Conservation (phyloP, 2,113 vertebrate genomes). For the Poecilia latipinna region DNA sequence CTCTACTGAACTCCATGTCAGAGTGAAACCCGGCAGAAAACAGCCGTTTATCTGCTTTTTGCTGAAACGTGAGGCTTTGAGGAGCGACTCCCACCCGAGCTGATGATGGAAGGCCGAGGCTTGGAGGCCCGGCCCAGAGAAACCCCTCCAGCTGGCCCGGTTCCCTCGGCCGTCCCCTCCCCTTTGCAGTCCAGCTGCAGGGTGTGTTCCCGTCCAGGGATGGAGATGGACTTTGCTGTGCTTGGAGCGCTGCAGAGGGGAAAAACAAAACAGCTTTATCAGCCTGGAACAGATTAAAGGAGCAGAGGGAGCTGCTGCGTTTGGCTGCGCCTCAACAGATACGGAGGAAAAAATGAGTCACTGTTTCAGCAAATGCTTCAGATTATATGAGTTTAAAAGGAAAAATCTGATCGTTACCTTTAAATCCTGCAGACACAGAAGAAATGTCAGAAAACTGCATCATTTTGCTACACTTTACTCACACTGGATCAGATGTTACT, state of each 20-base stretch:
- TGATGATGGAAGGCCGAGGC: constrained; percentile 83
- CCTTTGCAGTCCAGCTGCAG: constrained; percentile 97
- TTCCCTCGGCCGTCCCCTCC: constrained; percentile 83
- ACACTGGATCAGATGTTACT: too few species aligned
- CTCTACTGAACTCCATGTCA: too few species aligned
- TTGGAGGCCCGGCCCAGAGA: constrained; percentile 81
- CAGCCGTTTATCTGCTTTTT: background rate
- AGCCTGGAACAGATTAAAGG: constrained; percentile 32
- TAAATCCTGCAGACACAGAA: too few species aligned
- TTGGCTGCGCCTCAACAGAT: constrained; percentile 22
- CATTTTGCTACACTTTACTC: too few species aligned
- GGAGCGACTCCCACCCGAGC: constrained; percentile 82
- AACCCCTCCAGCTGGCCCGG: constrained; percentile 68
- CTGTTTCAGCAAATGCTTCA: constrained; percentile 6
- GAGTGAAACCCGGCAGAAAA: background rate
- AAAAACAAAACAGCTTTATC: constrained; percentile 4
- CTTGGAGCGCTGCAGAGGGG: constrained; percentile 76
- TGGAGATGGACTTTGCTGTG: constrained; percentile 92
- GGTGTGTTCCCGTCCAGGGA: constrained; percentile 89
- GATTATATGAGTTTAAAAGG: background rate
- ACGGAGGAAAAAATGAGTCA: constrained; percentile 23
- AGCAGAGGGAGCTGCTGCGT: constrained; percentile 18
- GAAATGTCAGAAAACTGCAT: too few species aligned
- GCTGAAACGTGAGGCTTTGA: background rate
- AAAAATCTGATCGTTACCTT: too few species aligned